Base-by-base conservation (phyloP, 1,140 invertebrate species). In the Halictus rubicundus region DNA sequence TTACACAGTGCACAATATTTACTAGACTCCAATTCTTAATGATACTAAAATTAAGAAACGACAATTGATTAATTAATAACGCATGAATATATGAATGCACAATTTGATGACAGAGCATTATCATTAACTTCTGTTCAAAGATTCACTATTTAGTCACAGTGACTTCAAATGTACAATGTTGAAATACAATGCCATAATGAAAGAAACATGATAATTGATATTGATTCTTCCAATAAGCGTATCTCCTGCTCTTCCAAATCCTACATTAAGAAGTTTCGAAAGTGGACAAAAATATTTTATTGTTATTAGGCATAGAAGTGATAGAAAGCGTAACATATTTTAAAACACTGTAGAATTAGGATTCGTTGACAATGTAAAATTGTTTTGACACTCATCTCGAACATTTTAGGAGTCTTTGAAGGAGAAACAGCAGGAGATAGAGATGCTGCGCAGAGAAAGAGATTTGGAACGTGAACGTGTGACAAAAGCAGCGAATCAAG, bases 351-450 rank as follows among this genome's bases (percentile, higher is more conserved):
- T 60, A 60, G 57, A 54, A 21, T 19, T 25, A 60, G 57, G 25
- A 63, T 63, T 37, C 37, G 1, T 37, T 37, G 21, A 27, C 16
- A 19, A 63, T 16, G 1, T 8, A 10, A 19, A 59, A 65, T 37
- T 25, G 57, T n/a, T 61, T 16, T 37, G 39, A 74, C 1, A 52
- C 4, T n/a, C 2, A 14, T 61, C 0, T 68, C 2, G 49, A 46
- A 77, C 27, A n/a, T 93, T 92, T 88, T 90, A 99, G 97, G 97
- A 98, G 90, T 93, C 97, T 39, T 92, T 99, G 75, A 96, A 97
- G 90, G 98, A 99, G 91, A 99, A 98, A 91, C 97, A 98, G 89
- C 96, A 97, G 80, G 97, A 99, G 88, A 96, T 99, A 85, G 97
- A 98, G 89, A 95, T 97, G 87, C 94, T 99, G 60, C 94, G 98